phyloP scores from a whole-genome alignment of 2,797 vertebrate species.

The Carapus acus region DNA sequence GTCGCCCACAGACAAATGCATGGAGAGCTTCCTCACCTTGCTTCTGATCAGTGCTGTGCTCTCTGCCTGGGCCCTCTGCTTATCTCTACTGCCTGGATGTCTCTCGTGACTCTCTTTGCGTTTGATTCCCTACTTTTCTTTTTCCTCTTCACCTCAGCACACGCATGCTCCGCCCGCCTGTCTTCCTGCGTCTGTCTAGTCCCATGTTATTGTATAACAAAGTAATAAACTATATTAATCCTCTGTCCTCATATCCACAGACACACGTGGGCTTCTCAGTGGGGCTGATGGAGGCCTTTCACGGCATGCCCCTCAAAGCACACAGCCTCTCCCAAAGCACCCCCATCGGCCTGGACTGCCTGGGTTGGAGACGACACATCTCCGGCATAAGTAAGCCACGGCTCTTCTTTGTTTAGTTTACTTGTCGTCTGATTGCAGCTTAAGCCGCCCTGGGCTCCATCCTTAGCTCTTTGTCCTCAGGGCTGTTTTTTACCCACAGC shows the following conservation, averaged over 20 bases:
- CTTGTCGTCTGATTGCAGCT: background rate
- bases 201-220: too few species aligned
- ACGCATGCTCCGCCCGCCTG: background rate
- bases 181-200: background rate
- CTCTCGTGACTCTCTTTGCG: slow-evolving; percentile 9
- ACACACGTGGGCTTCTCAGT: slow-evolving; percentile 50
- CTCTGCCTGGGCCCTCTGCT: slow-evolving; percentile 5
- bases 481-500: too few species aligned
- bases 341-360: slow-evolving; percentile 76
- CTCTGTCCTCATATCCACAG: slow-evolving; percentile 57
- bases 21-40: slow-evolving; percentile 9
- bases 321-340: slow-evolving; percentile 83
- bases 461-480: too few species aligned
- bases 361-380: slow-evolving; percentile 67
- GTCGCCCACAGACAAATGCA: slow-evolving; percentile 10
- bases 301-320: slow-evolving; percentile 66
- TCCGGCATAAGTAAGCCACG: slow-evolving; percentile 71
- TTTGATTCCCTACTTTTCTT: slow-evolving; percentile 8
- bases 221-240: too few species aligned
- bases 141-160: background rate
- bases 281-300: slow-evolving; percentile 56
- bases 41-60: slow-evolving; percentile 1
- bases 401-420: background rate
- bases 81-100: background rate
- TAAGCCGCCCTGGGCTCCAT: too few species aligned